A percentile compares a stretch with the other conserved stretches of the same genome.
These are phyloP conservation scores for Melanerpes aurifrons DNA, from an alignment of 2,113 vertebrate genomes.

Conservation along the genomic window DNA sequence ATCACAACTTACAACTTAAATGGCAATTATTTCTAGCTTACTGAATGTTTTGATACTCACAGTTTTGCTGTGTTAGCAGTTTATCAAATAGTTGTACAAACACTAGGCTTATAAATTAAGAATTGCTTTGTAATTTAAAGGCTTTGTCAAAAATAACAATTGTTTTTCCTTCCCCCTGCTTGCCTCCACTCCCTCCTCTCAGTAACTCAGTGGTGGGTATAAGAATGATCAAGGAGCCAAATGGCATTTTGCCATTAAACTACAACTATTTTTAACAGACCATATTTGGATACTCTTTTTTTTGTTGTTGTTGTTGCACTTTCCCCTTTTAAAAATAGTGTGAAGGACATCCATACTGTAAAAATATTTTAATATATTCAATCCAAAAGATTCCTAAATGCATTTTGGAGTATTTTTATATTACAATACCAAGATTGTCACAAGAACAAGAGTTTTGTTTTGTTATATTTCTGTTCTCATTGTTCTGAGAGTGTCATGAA, in stretches of 20 bases:
- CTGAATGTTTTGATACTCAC: background rate
- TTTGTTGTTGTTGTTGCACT: background rate
- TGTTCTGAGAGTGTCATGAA: constrained; percentile 68
- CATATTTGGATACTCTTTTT: background rate
- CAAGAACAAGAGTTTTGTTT: constrained; percentile 60
- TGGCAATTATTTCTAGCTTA: background rate
- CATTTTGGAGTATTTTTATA: constrained; percentile 39
- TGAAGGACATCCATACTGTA: background rate
- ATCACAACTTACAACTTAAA: background rate
- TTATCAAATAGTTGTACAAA: background rate
- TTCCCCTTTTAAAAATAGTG: constrained; percentile 6
- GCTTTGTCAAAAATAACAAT: background rate
- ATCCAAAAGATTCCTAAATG: constrained; percentile 33
- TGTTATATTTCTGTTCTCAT: constrained; percentile 57
- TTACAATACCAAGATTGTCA: constrained; percentile 34
- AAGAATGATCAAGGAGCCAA: background rate
- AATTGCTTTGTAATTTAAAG: background rate
- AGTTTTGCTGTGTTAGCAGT: background rate
- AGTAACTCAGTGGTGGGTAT: background rate
- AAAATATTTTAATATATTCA: constrained; percentile 8
- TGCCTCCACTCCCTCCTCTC: accelerated
- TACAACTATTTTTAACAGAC: background rate
- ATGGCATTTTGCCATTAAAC: background rate
- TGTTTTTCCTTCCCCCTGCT: background rate
- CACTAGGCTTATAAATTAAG: background rate